Base-by-base conservation (phyloP, 2,888 invertebrate species). In the Thereva unica region DNA sequence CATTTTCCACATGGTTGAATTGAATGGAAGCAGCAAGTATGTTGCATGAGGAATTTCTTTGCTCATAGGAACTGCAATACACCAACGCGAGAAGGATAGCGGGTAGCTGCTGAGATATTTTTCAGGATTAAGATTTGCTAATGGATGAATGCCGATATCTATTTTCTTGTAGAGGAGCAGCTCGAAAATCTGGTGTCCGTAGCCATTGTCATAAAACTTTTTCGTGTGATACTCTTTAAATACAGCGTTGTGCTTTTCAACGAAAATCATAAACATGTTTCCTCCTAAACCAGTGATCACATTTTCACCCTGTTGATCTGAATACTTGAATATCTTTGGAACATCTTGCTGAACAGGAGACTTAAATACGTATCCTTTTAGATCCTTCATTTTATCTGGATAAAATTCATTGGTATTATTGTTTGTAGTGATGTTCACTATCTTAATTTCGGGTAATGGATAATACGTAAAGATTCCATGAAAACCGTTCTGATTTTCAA, bases 331-430 rank as follows among this genome's bases (percentile, higher is more conserved):
- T 6, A 55, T 42, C 52, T 63, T 42, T 23, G 67, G 67, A 41
- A 56, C 9, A 56, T 67, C 67, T 49, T 67, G 56, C 38, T 50
- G 49, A 6, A 67, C 44, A n/a, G 67, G 67, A n/a, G 67, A 67
- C 37, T n/a, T 37, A 47, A 67, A 67, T 37, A 23, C 37, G 52
- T 56, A 67, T 52, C 67, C 67, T 0, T 52, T 1, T 5, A 67
- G n/a, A 56, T 67, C 64, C 34, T 44, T 56, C 1, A 45, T 12
- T n/a, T 47, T 54, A 47, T 61, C 34, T 10, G 37, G 47, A 23
- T 23, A 23, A 47, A 61, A 67, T 40, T 50, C n/a, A n/a, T 50
- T 45, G 4, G 4, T 8, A 9, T 8, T 7, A 1, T 5, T 12
- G 42, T 55, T n/a, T 42, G 35, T 42, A 42, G 67, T 55, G 34